Percentiles rank a stretch among this genome's conserved stretches.
phyloP scores from a whole-genome alignment of 2,797 vertebrate genomes.

The Petrocephalus sullivani region DNA sequence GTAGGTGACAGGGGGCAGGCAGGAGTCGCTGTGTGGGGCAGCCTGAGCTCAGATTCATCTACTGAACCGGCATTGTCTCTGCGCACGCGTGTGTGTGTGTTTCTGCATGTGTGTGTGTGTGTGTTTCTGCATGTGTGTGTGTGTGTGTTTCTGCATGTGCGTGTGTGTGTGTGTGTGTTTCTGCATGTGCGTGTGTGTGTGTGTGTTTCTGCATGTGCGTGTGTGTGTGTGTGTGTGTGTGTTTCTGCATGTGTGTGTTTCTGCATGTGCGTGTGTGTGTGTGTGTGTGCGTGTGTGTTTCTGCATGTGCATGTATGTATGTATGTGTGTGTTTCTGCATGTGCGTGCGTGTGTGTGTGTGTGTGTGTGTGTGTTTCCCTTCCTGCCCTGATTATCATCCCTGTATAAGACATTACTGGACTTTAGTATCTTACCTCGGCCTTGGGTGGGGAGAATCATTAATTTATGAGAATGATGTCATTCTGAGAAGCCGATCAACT shows the following conservation, averaged over 20 bases:
- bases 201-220: background rate
- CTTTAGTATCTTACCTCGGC: background rate
- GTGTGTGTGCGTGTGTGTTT: background rate
- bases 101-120: background rate
- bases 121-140: no score
- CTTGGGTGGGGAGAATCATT: background rate
- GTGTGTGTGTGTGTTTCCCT: background rate
- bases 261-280: background rate
- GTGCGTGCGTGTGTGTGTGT: background rate
- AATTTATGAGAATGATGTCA: background rate
- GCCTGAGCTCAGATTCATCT: conserved; percentile 6
- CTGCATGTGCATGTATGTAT: background rate
- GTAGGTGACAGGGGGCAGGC: background rate
- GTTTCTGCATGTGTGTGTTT: background rate
- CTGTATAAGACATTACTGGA: background rate
- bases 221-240: background rate
- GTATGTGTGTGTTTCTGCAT: background rate
- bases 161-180: background rate
- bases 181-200: background rate
- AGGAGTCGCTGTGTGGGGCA: background rate
- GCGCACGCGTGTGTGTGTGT: background rate
- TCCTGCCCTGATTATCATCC: background rate
- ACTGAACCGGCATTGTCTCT: background rate
- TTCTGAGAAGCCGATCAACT: background rate
- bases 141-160: no score